Evolutionary conservation across 2,797 vertebrate genomes (phyloP), one percentile per base, ranked within the genome.

Genomic region (Pyrocephalus nanus): DNA sequence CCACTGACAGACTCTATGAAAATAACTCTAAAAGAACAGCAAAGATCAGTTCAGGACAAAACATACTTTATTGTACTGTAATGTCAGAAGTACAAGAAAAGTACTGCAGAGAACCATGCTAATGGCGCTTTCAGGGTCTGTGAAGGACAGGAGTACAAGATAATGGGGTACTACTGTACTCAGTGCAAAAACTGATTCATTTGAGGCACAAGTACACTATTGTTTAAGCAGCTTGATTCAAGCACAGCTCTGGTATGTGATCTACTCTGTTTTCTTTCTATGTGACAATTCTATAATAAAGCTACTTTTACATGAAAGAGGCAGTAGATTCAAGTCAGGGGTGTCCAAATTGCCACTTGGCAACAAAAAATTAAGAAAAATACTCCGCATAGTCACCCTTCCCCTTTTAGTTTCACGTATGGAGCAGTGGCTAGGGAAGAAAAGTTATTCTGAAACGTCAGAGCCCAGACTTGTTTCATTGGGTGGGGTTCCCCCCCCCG

Each of bases 51-150:
- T 95, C 96, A 96, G 97, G 96, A 97, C 97, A 98, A 98, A 97
- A 98, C 97, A 98, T 93, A 97, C 88, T 98, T 98, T 98, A 98
- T 98, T 98, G 94, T 97, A 95, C 81, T 96, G 92, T 97, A 97
- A 98, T 96, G 97, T 96, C 96, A 96, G 96, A 96, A 96, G 97
- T 97, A 98, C 97, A 97, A 95, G 93, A 95, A 96, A 62, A 97
- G 97, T 97, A 97, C 97, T 93, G 85, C 77, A 97, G 95, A 95
- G 93, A 96, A 97, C 96, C 97, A 97, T 98, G 97, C 98, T 96
- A 96, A 96, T 80, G 86, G 95, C 78, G 96, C 93, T 91, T 96
- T 77, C 64, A 70, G 89, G 89, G 87, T 55, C 95, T 97, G 89
- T 97, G 93, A 97, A 94, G 96, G 87, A 96, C 92, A 93, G 84